These are phyloP conservation scores for Subacronicta megacephala DNA, from an alignment of 2,888 invertebrate species.

Conservation along the genomic window DNA sequence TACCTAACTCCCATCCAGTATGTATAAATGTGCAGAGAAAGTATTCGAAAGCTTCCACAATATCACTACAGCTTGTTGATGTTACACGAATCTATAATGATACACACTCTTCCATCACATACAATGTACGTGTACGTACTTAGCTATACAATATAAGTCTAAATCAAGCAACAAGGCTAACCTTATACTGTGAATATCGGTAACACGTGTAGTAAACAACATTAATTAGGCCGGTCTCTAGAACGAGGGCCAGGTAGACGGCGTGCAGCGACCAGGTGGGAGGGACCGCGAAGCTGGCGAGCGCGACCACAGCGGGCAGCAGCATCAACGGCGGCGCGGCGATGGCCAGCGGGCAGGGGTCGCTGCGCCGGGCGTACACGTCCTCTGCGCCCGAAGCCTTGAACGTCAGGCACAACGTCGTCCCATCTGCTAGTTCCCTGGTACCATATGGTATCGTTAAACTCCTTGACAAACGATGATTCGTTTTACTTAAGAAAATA, in stretches of 20 bases:
- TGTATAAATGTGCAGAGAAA: too few relatives aligned
- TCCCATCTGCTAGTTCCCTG: slow-evolving; percentile 84
- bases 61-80: background rate
- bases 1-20: too few relatives aligned
- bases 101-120: too few relatives aligned
- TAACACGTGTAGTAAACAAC: slow-evolving; percentile 76
- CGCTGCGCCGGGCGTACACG: slow-evolving; percentile 73
- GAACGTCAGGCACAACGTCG: slow-evolving; percentile 81
- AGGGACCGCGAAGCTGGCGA: slow-evolving; percentile 78
- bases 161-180: slow-evolving; percentile 36
- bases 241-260: slow-evolving; percentile 75
- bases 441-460: slow-evolving; percentile 14
- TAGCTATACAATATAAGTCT: background rate
- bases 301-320: slow-evolving; percentile 78
- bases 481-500: background rate
- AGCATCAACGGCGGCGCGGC: slow-evolving; percentile 82
- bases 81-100: background rate
- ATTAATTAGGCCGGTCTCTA: slow-evolving; percentile 78
- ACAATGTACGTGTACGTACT: too few relatives aligned
- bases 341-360: slow-evolving; percentile 77
- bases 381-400: slow-evolving; percentile 74
- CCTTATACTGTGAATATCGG: slow-evolving; percentile 79
- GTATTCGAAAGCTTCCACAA: too few relatives aligned
- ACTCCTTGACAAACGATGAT: background rate
- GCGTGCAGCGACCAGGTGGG: slow-evolving; percentile 74